Base-by-base conservation (phyloP, 1,140 invertebrate genomes). In the Drosophila elegans region DNA sequence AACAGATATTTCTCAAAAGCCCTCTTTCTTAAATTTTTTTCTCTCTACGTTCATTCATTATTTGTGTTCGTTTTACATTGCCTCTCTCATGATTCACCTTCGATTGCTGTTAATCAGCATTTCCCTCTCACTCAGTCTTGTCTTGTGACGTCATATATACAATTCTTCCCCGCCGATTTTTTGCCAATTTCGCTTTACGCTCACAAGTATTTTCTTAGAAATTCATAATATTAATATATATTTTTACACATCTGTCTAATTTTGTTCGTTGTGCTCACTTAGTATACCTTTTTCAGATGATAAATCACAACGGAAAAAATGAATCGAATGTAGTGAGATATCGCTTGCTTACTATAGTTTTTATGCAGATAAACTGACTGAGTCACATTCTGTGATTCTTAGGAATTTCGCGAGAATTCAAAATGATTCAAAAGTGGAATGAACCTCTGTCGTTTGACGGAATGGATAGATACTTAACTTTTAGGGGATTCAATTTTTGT, bases 211-310 rank as follows among this genome's bases (percentile, higher is more conserved):
- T 69, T 86, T 86, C 83, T 61, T 32, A 80, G 83, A 86, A 86
- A 83, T 80, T 77, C 13, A 46, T 64, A 89, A 89, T 89, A 86
- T 59, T 83, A 86, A 89, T 72, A 63, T 42, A 54, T 7, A 9
- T 13, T 76, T 66, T 53, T 69, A 49, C 64, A 49, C 48, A 63
- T 74, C 73, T 48, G 39, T 51, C 51, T 73, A 68, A 80, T 85
- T 84, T 46, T 63, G 48, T 73, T 51, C 51, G 27, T 27, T 34
- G 42, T 36, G 41, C 29, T 83, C 57, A 68, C 32, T 62, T 49
- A 54, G 9, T 39, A 13, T 55, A 56, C 72, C 55, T 25, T 29
- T 73, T 56, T 45, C 36, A 62, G 38, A 56, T 64, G 64, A 79
- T 51, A 74, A 69, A 51, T 64, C 67, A 56, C 53, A 45, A 38